Conservation (phyloP, 1,140 invertebrate species). For the Chelonus insularis region DNA sequence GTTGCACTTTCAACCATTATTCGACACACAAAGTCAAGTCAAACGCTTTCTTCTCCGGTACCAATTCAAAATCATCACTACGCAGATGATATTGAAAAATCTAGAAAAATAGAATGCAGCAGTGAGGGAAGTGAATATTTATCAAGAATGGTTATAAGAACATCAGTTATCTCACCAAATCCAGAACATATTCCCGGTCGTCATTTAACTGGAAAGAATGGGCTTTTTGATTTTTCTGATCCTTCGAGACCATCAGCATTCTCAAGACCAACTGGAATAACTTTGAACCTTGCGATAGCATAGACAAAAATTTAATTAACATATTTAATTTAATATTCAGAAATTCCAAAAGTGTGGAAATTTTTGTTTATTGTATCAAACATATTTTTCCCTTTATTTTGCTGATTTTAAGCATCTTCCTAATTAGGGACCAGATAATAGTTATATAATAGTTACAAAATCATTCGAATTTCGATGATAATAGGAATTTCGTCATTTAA, state of each 20-base stretch:
- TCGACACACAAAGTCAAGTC: conserved; percentile 43
- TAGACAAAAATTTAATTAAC: conserved; percentile 25
- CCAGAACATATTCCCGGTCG: conserved; percentile 53
- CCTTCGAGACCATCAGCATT: conserved; percentile 43
- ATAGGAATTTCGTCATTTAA: background rate
- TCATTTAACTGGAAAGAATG: conserved; percentile 2
- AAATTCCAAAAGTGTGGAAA: background rate
- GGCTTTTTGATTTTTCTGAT: conserved; percentile 41
- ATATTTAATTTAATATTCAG: background rate
- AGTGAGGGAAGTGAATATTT: conserved; percentile 31
- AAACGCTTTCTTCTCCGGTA: background rate
- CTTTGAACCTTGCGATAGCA: conserved; percentile 46
- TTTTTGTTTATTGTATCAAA: background rate
- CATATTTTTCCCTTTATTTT: background rate
- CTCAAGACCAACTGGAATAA: conserved; percentile 42
- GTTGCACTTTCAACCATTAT: conserved; percentile 53
- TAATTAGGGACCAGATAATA: background rate
- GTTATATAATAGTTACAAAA: background rate
- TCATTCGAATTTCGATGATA: background rate
- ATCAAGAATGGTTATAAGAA: conserved; percentile 57
- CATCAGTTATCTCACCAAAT: conserved; percentile 64
- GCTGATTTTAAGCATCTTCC: background rate
- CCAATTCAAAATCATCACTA: background rate
- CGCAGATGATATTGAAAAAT: too few species aligned
- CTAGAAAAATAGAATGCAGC: background rate